These are phyloP conservation scores for Drosophila flavopinicola DNA, from an alignment of 2,888 invertebrate genomes.

Conservation along the genomic window DNA sequence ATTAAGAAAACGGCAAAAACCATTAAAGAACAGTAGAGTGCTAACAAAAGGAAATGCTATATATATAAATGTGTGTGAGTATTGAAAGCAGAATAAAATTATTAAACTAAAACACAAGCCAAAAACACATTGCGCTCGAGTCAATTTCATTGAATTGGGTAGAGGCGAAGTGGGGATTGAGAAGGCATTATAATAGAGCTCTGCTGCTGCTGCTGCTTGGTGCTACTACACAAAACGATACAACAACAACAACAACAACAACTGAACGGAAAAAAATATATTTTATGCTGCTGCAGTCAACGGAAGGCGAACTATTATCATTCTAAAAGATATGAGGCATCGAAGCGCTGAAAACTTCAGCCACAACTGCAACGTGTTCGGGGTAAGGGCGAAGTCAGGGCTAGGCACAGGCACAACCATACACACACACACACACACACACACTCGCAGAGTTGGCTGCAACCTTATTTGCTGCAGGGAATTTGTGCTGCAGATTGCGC, in stretches of 20 bases:
- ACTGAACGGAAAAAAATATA: conserved; percentile 27
- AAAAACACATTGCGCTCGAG: conserved; percentile 53
- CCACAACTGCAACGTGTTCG: conserved; percentile 47
- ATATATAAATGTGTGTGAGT: background rate
- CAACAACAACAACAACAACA: conserved; percentile 31
- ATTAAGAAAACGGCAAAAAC: conserved; percentile 54
- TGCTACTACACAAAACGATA: conserved; percentile 33
- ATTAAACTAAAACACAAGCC: conserved; percentile 36
- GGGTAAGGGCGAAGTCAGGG: conserved; percentile 47
- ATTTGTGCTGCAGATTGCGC: conserved; percentile 66
- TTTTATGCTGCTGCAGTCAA: conserved; percentile 47
- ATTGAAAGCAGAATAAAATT: conserved; percentile 35
- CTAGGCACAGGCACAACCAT: conserved; percentile 28
- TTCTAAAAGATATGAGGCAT: conserved; percentile 72
- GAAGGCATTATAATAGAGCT: conserved; percentile 33
- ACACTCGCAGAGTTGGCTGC: conserved; percentile 24
- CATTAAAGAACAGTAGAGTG: conserved; percentile 45
- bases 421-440: conserved; percentile 28
- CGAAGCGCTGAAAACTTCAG: conserved; percentile 62
- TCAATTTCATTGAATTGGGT: conserved; percentile 45
- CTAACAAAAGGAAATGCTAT: conserved; percentile 45
- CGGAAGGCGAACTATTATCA: conserved; percentile 77
- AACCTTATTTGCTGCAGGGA: conserved; percentile 69
- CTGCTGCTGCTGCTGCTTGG: conserved; percentile 25
- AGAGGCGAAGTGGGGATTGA: background rate